Percentiles rank a stretch among this genome's conserved stretches.
Evolutionary conservation across 1,140 invertebrate species (phyloP).

Genomic region (Agrilus planipennis): DNA sequence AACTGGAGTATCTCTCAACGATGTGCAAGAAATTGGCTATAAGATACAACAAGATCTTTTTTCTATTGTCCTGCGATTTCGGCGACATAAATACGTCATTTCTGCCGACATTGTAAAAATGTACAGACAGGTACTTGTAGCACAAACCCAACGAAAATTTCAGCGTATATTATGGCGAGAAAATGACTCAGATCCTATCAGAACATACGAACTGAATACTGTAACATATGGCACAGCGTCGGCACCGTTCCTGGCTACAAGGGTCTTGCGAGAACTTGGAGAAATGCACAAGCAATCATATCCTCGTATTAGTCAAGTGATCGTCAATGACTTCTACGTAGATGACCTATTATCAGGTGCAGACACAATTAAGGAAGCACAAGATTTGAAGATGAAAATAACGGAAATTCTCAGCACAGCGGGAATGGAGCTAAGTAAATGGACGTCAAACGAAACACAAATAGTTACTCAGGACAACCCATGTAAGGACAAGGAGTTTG

Average conservation of each 20-base stretch:
- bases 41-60: conserved; percentile 21
- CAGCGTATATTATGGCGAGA: conserved; percentile 32
- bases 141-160: conserved; percentile 18
- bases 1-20: too few species aligned
- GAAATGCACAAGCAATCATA: conserved; percentile 14
- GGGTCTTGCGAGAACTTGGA: conserved; percentile 16
- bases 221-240: conserved; percentile 26
- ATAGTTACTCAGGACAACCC: not conserved
- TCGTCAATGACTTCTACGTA: conserved; percentile 29
- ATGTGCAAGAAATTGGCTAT: conserved; percentile 19
- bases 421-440: conserved; percentile 3
- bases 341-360: conserved; percentile 33
- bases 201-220: conserved; percentile 22
- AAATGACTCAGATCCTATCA: conserved; percentile 12
- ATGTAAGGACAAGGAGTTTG: not conserved
- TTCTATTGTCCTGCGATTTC: conserved; percentile 20
- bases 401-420: not conserved
- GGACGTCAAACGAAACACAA: too few species aligned
- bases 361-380: conserved; percentile 1
- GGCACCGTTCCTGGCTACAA: conserved; percentile 20
- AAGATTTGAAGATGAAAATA: not conserved
- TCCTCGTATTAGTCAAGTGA: conserved; percentile 19
- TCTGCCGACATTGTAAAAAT: conserved; percentile 31
- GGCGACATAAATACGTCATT: conserved; percentile 20
- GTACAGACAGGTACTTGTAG: conserved; percentile 30